Evolutionary conservation across 2,888 invertebrate genomes (phyloP), one percentile per base, ranked within the genome.

Genomic region (Tortricodes alternella): DNA sequence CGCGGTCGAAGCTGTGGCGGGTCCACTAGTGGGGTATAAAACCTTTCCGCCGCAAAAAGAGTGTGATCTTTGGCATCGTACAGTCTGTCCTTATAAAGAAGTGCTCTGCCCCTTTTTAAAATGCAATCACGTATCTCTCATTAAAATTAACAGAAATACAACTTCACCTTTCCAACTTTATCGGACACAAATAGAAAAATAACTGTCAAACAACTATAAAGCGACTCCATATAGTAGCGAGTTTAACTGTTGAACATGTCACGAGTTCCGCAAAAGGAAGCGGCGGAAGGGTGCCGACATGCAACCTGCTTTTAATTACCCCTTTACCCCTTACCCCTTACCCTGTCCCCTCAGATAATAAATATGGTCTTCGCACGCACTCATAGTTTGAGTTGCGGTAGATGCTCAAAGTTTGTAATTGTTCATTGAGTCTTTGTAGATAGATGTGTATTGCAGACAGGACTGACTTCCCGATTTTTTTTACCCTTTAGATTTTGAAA

Each of bases 351-450:
- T 24, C 32, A 48, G 61, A 61, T 64, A 65, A 63, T 65, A 65
- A 67, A 66, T 65, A 67, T 61, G 62, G 59, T 60, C 61, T 62
- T 60, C 60, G 61, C 66, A 66, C 67, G 65, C 64, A 61, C 57
- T 41, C 53, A 57, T 59, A 63, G 52, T 57, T 44, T 60, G 57
- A 61, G 27, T 48, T 53, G 49, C 57, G 62, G n/a, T n/a, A n/a
- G n/a, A 21, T 53, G 6, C 59, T 60, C 62, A 66, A 66, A 66
- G 32, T 62, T 53, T 48, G n/a, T n/a, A n/a, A n/a, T 41, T 29
- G n/a, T 41, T 34, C n/a, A n/a, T n/a, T n/a, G n/a, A n/a, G n/a
- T n/a, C n/a, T n/a, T n/a, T n/a, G n/a, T n/a, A n/a, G n/a, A n/a
- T n/a, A n/a, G n/a, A n/a, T n/a, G n/a, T n/a, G n/a, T n/a, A n/a